These are phyloP conservation scores for Zosterops hypoxanthus DNA, from an alignment of 2,113 vertebrate genomes.

Conservation along the genomic window DNA sequence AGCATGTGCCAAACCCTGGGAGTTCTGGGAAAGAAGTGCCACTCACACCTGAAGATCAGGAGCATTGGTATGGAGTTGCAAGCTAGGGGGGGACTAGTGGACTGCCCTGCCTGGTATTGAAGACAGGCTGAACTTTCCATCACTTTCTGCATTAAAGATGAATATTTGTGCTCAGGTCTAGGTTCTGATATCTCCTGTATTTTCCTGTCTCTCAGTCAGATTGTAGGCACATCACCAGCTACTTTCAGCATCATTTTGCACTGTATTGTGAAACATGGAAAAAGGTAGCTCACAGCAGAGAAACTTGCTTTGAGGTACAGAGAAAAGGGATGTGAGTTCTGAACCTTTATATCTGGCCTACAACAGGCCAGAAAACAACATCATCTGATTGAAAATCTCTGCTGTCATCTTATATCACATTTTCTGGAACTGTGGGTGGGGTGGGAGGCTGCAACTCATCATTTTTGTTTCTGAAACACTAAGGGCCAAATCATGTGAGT, in stretches of 20 bases:
- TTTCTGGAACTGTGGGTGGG: constrained; percentile 2
- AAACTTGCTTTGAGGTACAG: not conserved
- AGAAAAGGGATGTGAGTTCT: not conserved
- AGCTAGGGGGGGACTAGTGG: not conserved
- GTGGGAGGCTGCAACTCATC: constrained; percentile 3
- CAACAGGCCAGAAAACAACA: not conserved
- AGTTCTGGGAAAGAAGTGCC: not conserved
- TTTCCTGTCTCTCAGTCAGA: not conserved
- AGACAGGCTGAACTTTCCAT: not conserved
- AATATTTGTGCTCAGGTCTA: not conserved
- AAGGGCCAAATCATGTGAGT: not conserved
- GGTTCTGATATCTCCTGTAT: not conserved
- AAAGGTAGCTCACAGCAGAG: not conserved
- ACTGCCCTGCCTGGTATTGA: not conserved
- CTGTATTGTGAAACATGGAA: not conserved
- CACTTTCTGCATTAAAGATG: not conserved
- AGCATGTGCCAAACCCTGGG: rapidly evolving
- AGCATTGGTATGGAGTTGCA: not conserved
- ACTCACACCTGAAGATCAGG: not conserved
- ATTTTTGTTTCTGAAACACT: constrained; percentile 32
- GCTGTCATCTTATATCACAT: not conserved
- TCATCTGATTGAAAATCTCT: not conserved
- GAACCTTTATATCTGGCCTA: not conserved
- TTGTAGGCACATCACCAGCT: not conserved
- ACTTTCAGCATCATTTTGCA: not conserved